These are phyloP conservation scores for Halcyon leucocephala DNA, from an alignment of 2,797 vertebrate genomes.

Conservation along the genomic window DNA sequence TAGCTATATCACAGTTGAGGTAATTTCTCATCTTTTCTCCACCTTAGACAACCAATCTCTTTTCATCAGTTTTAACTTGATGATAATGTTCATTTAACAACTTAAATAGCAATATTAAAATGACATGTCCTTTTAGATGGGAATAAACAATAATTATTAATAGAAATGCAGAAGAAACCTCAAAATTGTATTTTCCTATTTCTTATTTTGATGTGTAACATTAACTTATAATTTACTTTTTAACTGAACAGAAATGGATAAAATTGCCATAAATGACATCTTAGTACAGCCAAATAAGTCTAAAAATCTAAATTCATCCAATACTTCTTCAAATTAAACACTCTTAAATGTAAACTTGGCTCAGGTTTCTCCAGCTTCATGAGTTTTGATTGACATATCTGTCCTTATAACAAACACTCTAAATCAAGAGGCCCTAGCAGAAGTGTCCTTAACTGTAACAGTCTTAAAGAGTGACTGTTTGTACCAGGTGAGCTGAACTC, in stretches of 20 bases:
- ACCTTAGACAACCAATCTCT: not conserved
- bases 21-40: not conserved
- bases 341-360: not conserved
- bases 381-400: conserved; percentile 20
- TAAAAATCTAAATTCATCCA: not conserved
- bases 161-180: not conserved
- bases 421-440: conserved; percentile 39
- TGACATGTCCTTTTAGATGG: not conserved
- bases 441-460: not conserved
- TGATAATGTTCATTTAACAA: not conserved
- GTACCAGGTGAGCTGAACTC: not conserved
- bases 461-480: not conserved
- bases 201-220: not conserved
- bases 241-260: not conserved
- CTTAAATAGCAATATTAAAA: not conserved
- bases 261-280: not conserved
- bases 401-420: not conserved
- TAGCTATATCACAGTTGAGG: not conserved
- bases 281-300: not conserved
- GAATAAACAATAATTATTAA: not conserved
- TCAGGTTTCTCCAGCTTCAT: not conserved
- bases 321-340: not conserved
- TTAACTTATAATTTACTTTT: not conserved
- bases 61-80: not conserved
- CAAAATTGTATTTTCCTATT: not conserved